Conservation (phyloP, 2,888 invertebrate species). For the Mythimna ferrago region DNA sequence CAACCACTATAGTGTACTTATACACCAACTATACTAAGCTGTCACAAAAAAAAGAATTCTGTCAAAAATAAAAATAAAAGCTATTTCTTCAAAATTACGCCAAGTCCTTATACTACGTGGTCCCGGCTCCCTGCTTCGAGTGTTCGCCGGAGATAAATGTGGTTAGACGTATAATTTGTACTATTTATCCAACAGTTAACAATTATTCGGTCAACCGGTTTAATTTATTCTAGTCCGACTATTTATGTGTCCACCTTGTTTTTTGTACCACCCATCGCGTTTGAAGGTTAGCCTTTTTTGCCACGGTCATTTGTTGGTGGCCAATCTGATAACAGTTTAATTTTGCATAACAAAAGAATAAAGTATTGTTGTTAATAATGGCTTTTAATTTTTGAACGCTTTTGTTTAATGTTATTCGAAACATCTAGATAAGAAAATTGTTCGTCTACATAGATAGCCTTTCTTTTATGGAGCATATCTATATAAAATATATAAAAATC, state of each 20-base stretch:
- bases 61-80: not conserved
- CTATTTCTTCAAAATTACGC: slow-evolving; percentile 1
- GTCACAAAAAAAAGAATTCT: not conserved
- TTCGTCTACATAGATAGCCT: not conserved
- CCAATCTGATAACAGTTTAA: slow-evolving; percentile 30
- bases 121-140: slow-evolving; percentile 67
- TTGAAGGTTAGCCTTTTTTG: slow-evolving; percentile 32
- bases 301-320: not conserved
- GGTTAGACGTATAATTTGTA: slow-evolving; percentile 80
- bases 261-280: slow-evolving; percentile 35
- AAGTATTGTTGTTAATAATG: slow-evolving; percentile 17
- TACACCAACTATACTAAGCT: not conserved
- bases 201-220: slow-evolving; percentile 71
- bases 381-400: not conserved
- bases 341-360: slow-evolving; percentile 25
- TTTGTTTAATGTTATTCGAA: slow-evolving; percentile 16
- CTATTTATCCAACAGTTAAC: slow-evolving; percentile 76
- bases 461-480: not conserved
- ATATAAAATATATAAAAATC: no score
- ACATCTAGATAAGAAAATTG: not conserved
- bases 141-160: slow-evolving; percentile 85
- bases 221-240: slow-evolving; percentile 64
- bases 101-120: slow-evolving; percentile 59
- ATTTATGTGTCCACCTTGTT: slow-evolving; percentile 38
- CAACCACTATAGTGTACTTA: no score